These are phyloP conservation scores for Anastrepha obliqua DNA, from an alignment of 1,140 invertebrate species.

Conservation along the genomic window DNA sequence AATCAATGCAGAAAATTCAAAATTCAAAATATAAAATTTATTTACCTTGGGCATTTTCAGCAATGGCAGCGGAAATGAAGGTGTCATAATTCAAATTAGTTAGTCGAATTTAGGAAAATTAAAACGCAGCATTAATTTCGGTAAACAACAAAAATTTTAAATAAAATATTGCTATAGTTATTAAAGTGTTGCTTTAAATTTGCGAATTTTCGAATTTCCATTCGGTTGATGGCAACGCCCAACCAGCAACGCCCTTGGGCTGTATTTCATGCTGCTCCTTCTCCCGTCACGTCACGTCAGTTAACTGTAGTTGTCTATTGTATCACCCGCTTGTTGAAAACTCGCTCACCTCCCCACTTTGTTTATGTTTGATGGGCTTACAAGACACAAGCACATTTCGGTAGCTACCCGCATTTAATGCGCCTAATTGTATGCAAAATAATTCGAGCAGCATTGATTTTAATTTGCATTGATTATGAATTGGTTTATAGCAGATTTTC, in stretches of 20 bases:
- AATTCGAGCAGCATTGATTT: conserved; percentile 10
- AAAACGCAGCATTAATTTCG: background rate
- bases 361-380: too few species aligned
- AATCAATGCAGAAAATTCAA: background rate
- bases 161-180: too few species aligned
- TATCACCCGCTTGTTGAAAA: background rate
- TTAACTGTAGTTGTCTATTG: too few species aligned
- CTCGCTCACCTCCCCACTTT: background rate
- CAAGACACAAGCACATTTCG: too few species aligned
- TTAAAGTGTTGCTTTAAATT: too few species aligned
- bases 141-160: background rate
- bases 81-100: background rate
- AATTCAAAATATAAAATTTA: background rate
- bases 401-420: conserved; percentile 14
- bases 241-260: too few species aligned
- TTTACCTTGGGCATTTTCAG: background rate
- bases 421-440: conserved; percentile 23
- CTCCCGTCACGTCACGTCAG: too few species aligned
- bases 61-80: background rate
- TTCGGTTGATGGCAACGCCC: too few species aligned
- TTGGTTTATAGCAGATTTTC: background rate
- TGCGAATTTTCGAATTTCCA: too few species aligned
- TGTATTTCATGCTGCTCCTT: too few species aligned
- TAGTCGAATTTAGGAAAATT: background rate
- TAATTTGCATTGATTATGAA: conserved; percentile 25